Evolutionary conservation across 2,113 vertebrate species (phyloP).

Genomic region (Pachycephala philippinensis): DNA sequence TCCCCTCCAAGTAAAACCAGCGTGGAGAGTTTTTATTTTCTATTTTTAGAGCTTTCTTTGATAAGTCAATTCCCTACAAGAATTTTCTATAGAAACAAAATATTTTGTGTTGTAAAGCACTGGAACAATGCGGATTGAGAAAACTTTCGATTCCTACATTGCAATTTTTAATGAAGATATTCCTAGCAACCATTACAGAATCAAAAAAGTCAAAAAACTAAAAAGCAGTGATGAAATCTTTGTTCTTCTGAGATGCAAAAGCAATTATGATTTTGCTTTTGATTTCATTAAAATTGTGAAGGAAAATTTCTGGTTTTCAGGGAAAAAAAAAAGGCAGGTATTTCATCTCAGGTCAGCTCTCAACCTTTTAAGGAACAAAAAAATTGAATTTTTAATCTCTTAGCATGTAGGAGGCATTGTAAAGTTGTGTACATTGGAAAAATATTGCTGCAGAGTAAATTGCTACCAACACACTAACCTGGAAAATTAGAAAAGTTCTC

Average conservation of each 20-base stretch:
- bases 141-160: background rate
- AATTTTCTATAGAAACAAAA: background rate
- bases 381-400: background rate
- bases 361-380: background rate
- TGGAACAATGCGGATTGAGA: background rate
- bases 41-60: background rate
- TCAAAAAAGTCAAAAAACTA: background rate
- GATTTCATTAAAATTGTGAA: background rate
- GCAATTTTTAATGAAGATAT: background rate
- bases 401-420: background rate
- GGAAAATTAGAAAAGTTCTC: background rate
- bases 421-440: background rate
- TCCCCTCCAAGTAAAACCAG: background rate
- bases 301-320: background rate
- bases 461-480: background rate
- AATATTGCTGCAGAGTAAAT: background rate
- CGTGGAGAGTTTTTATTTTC: background rate
- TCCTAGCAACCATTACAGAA: background rate
- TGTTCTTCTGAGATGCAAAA: background rate
- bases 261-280: background rate
- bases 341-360: background rate
- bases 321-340: fast-evolving
- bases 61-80: background rate
- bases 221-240: background rate
- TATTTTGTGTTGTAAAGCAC: background rate